Percentiles rank a stretch among this genome's conserved stretches.
phyloP scores from a whole-genome alignment of 2,888 invertebrate genomes.

The Clepsis dumicolana region DNA sequence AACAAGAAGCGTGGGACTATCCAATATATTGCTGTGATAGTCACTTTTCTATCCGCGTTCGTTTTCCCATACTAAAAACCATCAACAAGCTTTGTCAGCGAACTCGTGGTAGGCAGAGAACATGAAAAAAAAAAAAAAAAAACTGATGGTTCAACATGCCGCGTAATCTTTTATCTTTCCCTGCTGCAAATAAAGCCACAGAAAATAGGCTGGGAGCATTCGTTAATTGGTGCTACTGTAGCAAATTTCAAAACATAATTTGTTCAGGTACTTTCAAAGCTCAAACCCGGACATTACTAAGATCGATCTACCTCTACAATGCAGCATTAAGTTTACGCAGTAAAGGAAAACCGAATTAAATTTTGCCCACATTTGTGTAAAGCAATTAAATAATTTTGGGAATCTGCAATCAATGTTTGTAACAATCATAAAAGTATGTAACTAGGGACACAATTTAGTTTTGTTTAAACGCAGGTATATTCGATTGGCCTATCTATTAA shows the following conservation, averaged over 20 bases:
- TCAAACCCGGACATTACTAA: not conserved
- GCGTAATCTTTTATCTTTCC: constrained; percentile 35
- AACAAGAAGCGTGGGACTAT: constrained; percentile 46
- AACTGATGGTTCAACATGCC: constrained; percentile 34
- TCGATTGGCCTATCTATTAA: not conserved
- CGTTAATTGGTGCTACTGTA: not conserved
- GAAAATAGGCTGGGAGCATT: not conserved
- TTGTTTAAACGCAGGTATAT: not conserved
- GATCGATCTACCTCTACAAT: not conserved
- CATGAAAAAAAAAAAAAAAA: constrained; percentile 30
- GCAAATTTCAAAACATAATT: not conserved
- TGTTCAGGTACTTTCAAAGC: not conserved
- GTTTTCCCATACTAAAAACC: constrained; percentile 50
- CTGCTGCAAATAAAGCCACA: constrained; percentile 16
- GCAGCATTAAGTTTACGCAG: no score
- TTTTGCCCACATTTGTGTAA: not conserved
- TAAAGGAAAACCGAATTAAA: not conserved
- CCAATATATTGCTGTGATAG: constrained; percentile 43
- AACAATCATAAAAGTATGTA: no score
- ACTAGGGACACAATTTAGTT: not conserved
- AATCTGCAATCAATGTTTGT: no score
- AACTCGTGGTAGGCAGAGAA: constrained; percentile 40
- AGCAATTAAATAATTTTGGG: no score
- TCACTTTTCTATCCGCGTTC: constrained; percentile 53
- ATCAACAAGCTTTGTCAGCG: constrained; percentile 47